These are phyloP conservation scores for Cottus gobio DNA, from an alignment of 2,113 vertebrate species.

Conservation along the genomic window DNA sequence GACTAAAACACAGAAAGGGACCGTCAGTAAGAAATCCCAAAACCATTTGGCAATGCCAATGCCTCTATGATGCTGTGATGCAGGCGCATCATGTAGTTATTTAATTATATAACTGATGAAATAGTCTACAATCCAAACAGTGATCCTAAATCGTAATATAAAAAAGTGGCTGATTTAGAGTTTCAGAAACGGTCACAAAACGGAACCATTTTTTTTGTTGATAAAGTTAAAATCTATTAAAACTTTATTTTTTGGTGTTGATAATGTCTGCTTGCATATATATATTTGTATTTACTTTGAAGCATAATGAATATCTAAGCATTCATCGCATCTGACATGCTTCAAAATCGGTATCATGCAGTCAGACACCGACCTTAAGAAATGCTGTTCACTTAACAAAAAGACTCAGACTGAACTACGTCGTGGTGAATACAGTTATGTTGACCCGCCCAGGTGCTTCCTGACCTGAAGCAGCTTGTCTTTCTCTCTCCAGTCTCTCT, in stretches of 20 bases:
- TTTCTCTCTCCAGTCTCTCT: constrained; percentile 77
- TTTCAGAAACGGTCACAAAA: too few relatives aligned
- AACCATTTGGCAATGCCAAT: background rate
- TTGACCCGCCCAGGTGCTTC: constrained; percentile 52
- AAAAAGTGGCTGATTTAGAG: background rate
- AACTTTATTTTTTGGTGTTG: background rate
- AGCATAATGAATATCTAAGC: background rate
- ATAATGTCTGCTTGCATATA: too few relatives aligned
- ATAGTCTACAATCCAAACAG: background rate
- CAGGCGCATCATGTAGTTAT: background rate
- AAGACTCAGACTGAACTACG: background rate
- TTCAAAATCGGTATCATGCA: background rate
- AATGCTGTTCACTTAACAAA: background rate
- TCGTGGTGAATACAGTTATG: constrained; percentile 5
- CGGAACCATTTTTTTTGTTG: background rate
- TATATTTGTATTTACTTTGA: background rate
- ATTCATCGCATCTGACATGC: background rate
- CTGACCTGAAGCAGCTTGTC: constrained; percentile 82
- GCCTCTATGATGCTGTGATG: background rate
- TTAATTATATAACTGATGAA: background rate
- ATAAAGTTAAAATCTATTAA: background rate
- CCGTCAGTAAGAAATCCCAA: background rate
- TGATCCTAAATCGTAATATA: background rate
- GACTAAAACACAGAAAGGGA: constrained; percentile 16
- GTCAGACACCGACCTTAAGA: background rate